phyloP scores from a whole-genome alignment of 2,888 invertebrate species.

The Elegia similella region DNA sequence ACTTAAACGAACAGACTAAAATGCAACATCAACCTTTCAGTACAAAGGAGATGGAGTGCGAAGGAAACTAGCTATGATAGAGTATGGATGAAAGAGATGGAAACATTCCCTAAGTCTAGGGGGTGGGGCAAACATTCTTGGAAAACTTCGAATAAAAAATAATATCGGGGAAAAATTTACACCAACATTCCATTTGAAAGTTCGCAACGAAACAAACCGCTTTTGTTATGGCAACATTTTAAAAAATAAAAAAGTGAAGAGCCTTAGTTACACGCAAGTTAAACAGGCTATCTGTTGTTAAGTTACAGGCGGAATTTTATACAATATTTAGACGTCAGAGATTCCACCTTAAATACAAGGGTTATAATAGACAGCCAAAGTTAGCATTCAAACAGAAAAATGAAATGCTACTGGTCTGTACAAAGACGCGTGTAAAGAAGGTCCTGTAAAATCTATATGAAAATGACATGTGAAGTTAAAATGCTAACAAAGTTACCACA shows the following conservation, averaged over 20 bases:
- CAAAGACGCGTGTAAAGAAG: no score
- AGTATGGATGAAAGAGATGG: slow-evolving; percentile 62
- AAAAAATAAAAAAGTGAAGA: neutral
- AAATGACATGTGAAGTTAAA: no score
- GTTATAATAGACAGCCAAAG: no score
- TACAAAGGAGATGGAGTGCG: slow-evolving; percentile 69
- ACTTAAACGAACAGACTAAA: slow-evolving; percentile 46
- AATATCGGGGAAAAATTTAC: slow-evolving; percentile 71
- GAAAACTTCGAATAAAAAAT: slow-evolving; percentile 47
- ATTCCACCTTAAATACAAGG: no score
- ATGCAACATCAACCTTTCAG: slow-evolving; percentile 70
- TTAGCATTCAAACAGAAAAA: no score
- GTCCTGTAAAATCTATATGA: no score
- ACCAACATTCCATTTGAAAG: slow-evolving; percentile 86
- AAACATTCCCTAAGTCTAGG: slow-evolving; percentile 76
- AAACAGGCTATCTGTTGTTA: neutral
- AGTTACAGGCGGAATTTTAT: neutral
- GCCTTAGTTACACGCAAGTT: neutral
- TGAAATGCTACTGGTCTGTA: no score
- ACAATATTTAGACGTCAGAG: no score
- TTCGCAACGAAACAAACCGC: slow-evolving; percentile 59
- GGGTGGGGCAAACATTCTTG: slow-evolving; percentile 83
- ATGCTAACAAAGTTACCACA: no score
- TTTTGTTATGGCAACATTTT: slow-evolving; percentile 67
- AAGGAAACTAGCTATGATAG: slow-evolving; percentile 68